Base-by-base conservation (phyloP, 1,140 invertebrate genomes). In the Leptestheria dahalacensis region DNA sequence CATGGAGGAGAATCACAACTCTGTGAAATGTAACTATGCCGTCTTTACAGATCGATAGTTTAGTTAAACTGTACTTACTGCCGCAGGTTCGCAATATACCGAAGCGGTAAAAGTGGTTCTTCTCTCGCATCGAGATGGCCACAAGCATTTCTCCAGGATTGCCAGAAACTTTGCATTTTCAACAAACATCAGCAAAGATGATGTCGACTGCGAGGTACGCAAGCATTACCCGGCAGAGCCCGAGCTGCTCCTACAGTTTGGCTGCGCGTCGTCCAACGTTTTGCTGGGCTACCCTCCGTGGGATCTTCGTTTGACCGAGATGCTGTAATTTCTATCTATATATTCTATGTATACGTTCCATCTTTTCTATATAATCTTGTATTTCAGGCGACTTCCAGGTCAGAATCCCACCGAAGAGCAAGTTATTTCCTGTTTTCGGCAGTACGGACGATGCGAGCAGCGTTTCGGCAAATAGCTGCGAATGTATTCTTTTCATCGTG, bases 381-480 rank as follows among this genome's bases (percentile, higher is more conserved):
- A 18, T 51, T 29, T 6, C 41, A 60, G 58, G 49, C 48, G 58
- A 23, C 47, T 53, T 20, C 58, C 58, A 9, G 52, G 46, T 41
- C 58, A 51, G 10, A 25, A 49, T 18, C 11, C 52, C 26, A 48
- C 29, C 3, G 26, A 26, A 26, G 47, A 52, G 2, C 48, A 33
- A 10, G 11, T 60, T 29, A 21, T 33, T 41, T 50, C 58, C n/a
- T 23, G 48, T 18, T 50, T 60, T 21, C 58, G 21, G 15, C 48
- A 28, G 20, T 60, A 60, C 12, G 49, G 58, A 12, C 26, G 47
- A 28, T 60, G 58, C 58, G 47, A 60, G 41, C 58, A 60, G 25
- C 58, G 58, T 52, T 60, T 20, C 24, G 58, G 58, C n/a, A 60
- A 60, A 41, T 60, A 29, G 4, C n/a, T n/a, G n/a, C n/a, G n/a